A percentile compares a stretch with the other conserved stretches of the same genome.
Conservation (phyloP, 2,888 invertebrate species). For the Leptinotarsa juncta region DNA sequence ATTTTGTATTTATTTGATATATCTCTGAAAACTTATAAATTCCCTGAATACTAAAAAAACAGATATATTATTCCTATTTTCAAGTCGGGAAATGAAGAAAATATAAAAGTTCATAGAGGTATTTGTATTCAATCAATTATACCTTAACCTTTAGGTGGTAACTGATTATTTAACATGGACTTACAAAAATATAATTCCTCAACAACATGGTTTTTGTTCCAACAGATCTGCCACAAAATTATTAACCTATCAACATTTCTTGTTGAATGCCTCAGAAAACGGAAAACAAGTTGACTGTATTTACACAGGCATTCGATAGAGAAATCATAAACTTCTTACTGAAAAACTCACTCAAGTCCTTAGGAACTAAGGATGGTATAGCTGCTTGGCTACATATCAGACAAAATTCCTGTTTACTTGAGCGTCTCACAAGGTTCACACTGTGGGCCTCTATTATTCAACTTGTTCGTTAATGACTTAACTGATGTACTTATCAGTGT, state of each 20-base stretch:
- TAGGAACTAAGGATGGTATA: background rate
- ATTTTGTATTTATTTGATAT: background rate
- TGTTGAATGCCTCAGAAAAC: background rate
- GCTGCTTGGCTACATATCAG: slow-evolving; percentile 1
- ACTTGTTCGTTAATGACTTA: no score
- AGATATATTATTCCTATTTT: background rate
- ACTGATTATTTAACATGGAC: background rate
- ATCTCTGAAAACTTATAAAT: background rate
- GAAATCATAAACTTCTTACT: background rate
- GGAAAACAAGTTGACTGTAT: background rate
- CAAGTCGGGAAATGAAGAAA: no score
- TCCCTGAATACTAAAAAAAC: background rate
- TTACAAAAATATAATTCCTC: background rate
- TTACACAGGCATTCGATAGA: slow-evolving; percentile 4
- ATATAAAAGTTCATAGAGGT: background rate
- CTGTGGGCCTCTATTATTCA: no score
- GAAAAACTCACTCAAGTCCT: background rate
- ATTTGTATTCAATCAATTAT: background rate
- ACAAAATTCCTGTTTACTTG: no score
- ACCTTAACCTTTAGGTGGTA: background rate
- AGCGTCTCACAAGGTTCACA: no score
- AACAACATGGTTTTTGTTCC: slow-evolving; percentile 9
- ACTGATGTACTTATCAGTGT: no score
- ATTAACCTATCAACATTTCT: background rate
- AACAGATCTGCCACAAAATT: background rate